A percentile compares a stretch with the other conserved stretches of the same genome.
Evolutionary conservation across 64 coral and sea anemone species (phyloP).

Genomic region (Stichodactyla mertensii): DNA sequence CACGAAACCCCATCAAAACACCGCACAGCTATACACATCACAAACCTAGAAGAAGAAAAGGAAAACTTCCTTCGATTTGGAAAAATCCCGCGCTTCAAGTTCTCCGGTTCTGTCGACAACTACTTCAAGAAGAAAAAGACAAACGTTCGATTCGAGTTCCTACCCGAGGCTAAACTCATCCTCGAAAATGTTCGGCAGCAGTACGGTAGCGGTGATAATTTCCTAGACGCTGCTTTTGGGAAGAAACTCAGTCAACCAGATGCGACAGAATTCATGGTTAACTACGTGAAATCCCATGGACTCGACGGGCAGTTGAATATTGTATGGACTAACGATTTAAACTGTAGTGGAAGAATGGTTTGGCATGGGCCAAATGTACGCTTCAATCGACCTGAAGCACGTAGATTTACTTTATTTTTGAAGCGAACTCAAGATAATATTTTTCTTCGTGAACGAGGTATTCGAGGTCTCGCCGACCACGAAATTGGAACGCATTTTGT

Average conservation of each 20-base stretch:
- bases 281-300: constrained; percentile 72
- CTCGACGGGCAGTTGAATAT: constrained; percentile 84
- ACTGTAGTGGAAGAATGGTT: constrained; percentile 80
- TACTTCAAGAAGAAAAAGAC: constrained; percentile 60
- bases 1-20: constrained; percentile 74
- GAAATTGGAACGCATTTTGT: constrained; percentile 99
- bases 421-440: constrained; percentile 86
- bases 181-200: constrained; percentile 79
- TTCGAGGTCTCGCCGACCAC: constrained; percentile 84
- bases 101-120: constrained; percentile 65
- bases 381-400: constrained; percentile 83
- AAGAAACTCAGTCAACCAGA: constrained; percentile 53
- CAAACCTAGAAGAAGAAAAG: constrained; percentile 85
- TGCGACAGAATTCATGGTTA: constrained; percentile 69
- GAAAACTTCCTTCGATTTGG: constrained; percentile 85
- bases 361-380: constrained; percentile 86
- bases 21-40: constrained; percentile 72
- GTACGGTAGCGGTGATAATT: constrained; percentile 72
- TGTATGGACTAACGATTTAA: constrained; percentile 79
- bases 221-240: constrained; percentile 81
- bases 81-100: constrained; percentile 57
- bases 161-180: constrained; percentile 69
- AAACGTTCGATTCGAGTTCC: constrained; percentile 81
- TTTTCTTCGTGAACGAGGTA: constrained; percentile 81
- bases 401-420: constrained; percentile 78